Evolutionary conservation across 2,797 vertebrate species (phyloP).

Genomic region (Acipenser transmontanus): DNA sequence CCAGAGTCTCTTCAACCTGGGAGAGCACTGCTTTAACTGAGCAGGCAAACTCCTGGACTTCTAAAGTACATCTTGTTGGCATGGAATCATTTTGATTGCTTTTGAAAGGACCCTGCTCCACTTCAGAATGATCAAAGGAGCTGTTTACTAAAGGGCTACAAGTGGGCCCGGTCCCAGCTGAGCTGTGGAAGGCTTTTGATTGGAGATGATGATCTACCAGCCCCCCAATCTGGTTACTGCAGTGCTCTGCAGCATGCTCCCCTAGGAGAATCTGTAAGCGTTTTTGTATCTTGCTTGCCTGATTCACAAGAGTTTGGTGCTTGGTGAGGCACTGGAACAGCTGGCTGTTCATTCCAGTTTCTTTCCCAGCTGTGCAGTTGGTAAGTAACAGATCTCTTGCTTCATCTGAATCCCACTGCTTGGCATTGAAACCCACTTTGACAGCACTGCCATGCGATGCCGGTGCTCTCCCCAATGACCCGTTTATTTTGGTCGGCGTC

Average conservation of each 20-base stretch:
- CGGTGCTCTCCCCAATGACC: slow-evolving; percentile 39
- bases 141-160: slow-evolving; percentile 26
- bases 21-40: slow-evolving; percentile 59
- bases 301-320: slow-evolving; percentile 63
- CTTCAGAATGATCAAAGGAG: slow-evolving; percentile 37
- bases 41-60: slow-evolving; percentile 62
- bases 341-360: slow-evolving; percentile 51
- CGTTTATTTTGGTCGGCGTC: slow-evolving; percentile 47
- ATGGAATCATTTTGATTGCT: slow-evolving; percentile 35
- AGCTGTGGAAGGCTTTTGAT: slow-evolving; percentile 34
- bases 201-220: slow-evolving; percentile 56
- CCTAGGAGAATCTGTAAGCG: slow-evolving; percentile 74
- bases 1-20: slow-evolving; percentile 67
- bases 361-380: slow-evolving; percentile 35
- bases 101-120: slow-evolving; percentile 32
- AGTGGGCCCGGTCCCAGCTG: slow-evolving; percentile 23
- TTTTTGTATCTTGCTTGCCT: slow-evolving; percentile 62
- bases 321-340: slow-evolving; percentile 62
- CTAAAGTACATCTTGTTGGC: slow-evolving; percentile 34
- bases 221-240: slow-evolving; percentile 70
- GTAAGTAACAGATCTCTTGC: slow-evolving; percentile 33
- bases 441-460: slow-evolving; percentile 36
- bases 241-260: slow-evolving; percentile 69
- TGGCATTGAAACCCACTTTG: slow-evolving; percentile 39
- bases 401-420: slow-evolving; percentile 39